Evolutionary conservation across 2,888 invertebrate species (phyloP), one percentile per base, ranked within the genome.

Genomic region (Timandra comae): DNA sequence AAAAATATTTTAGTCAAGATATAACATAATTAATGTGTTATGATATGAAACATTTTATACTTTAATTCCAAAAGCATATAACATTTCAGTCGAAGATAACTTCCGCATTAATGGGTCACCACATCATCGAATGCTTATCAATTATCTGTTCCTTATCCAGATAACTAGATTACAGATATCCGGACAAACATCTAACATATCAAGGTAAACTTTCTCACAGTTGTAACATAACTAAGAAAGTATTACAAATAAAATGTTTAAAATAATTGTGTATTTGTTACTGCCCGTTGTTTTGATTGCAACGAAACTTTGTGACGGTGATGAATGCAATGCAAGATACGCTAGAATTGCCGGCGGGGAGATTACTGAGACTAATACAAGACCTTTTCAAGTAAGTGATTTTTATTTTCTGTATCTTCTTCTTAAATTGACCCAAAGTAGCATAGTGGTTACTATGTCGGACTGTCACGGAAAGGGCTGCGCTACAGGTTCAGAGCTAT

Each of bases 351-450:
- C 46, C 0, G 73, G 65, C 0, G 84, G 80, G 0, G 65, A 52
- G 0, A 62, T 54, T 2, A 56, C 63, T 7, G 69, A 73, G 35
- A 57, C 59, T 7, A 64, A 76, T 31, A 63, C 70, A 0, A 66
- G 84, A 31, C 82, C 84, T 1, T 85, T 73, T 51, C 82, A 84
- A 67, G 84, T 81, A 46, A 51, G 58, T 38, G 10, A 3, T 10
- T n/a, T n/a, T n/a, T n/a, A n/a, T n/a, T n/a, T n/a, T n/a, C n/a
- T n/a, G n/a, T n/a, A n/a, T n/a, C n/a, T n/a, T n/a, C n/a, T n/a
- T n/a, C n/a, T n/a, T n/a, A n/a, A n/a, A n/a, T n/a, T n/a, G n/a
- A n/a, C n/a, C n/a, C n/a, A n/a, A n/a, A n/a, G n/a, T n/a, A n/a
- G n/a, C n/a, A n/a, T n/a, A n/a, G n/a, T n/a, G n/a, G n/a, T n/a